Evolutionary conservation across 2,888 invertebrate species (phyloP).

Genomic region (Athalia circularis): DNA sequence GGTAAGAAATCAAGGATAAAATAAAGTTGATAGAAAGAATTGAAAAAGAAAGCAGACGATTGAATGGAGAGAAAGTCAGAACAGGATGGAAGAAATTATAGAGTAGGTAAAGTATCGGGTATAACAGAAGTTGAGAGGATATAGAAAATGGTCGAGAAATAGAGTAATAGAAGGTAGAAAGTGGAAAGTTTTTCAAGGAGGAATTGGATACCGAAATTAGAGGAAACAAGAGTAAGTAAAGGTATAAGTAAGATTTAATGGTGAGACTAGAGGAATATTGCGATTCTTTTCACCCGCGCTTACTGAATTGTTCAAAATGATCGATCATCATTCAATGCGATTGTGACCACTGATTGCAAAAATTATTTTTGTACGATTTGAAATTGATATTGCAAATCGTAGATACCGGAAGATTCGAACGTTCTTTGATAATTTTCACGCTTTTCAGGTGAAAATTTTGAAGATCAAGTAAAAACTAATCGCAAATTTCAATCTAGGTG

Average conservation of each 20-base stretch:
- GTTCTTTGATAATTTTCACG: not conserved
- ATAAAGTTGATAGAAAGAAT: constrained; percentile 13
- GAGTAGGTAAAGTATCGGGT: constrained; percentile 8
- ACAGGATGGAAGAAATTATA: constrained; percentile 17
- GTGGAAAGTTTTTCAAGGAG: constrained; percentile 31
- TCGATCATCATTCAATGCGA: no score
- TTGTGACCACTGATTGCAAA: no score
- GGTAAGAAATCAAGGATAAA: constrained; percentile 1
- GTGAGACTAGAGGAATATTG: constrained; percentile 7
- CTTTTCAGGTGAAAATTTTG: not conserved
- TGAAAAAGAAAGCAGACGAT: no score
- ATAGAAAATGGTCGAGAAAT: constrained; percentile 18
- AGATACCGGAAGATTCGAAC: not conserved
- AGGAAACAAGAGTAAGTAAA: constrained; percentile 23
- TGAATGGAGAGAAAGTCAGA: constrained; percentile 2
- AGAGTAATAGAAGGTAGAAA: constrained; percentile 31
- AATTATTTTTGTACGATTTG: not conserved
- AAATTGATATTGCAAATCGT: not conserved
- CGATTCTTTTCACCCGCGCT: not conserved
- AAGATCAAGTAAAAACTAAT: not conserved
- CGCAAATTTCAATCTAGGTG: constrained; percentile 9
- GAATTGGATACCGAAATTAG: constrained; percentile 20
- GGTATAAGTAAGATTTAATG: constrained; percentile 1
- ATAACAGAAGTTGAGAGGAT: not conserved
- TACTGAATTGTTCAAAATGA: no score